Conservation (phyloP, 2,113 vertebrate genomes). For the Panurus biarmicus region DNA sequence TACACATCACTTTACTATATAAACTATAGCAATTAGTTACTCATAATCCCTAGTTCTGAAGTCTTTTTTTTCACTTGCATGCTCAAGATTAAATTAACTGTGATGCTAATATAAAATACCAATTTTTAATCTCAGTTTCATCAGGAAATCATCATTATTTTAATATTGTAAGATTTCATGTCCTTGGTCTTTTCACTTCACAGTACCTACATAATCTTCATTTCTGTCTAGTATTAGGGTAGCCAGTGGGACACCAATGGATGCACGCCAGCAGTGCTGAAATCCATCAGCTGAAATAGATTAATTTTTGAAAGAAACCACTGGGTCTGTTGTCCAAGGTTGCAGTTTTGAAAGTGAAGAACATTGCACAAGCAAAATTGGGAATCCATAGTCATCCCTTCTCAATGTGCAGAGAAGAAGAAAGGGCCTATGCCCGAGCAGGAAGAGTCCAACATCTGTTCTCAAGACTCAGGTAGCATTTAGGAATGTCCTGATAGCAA, state of each 20-base stretch:
- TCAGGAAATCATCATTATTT: background rate
- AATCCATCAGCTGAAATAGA: background rate
- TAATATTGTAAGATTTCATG: background rate
- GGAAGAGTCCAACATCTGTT: background rate
- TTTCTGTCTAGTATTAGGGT: background rate
- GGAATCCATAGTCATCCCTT: background rate
- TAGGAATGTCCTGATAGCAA: background rate
- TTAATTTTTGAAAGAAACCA: background rate
- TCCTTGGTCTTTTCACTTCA: background rate
- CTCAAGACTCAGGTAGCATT: background rate
- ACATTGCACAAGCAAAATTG: background rate
- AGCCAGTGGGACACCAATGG: background rate
- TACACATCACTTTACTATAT: background rate
- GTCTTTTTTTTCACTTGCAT: background rate
- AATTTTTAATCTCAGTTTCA: background rate
- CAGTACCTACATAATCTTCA: background rate
- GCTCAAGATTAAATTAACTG: background rate
- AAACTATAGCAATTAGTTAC: background rate
- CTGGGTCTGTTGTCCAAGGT: background rate
- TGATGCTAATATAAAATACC: accelerated
- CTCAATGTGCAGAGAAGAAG: background rate
- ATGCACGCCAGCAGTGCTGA: background rate
- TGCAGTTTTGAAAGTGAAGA: background rate
- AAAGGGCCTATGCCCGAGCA: background rate
- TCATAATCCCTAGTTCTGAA: background rate